Percentiles rank a stretch among this genome's conserved stretches.
Conservation (phyloP, 2,888 invertebrate species). For the Protophormia terraenovae region DNA sequence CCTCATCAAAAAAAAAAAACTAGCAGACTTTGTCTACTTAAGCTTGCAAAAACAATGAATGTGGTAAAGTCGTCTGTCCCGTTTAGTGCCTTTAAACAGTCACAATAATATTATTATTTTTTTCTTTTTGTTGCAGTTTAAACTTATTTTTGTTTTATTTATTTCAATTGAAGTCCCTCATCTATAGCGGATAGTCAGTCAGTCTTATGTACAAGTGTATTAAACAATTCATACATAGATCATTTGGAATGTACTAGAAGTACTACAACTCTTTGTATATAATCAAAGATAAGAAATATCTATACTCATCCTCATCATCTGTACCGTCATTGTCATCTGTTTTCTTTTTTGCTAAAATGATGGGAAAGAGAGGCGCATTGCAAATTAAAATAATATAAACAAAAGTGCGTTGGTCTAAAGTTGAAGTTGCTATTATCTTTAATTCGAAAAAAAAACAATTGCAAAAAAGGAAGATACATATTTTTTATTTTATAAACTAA, state of each 20-base stretch:
- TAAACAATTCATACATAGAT: constrained; percentile 47
- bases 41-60: constrained; percentile 19
- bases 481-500: constrained; percentile 31
- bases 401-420: constrained; percentile 59
- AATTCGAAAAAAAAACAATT: constrained; percentile 38
- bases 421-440: constrained; percentile 57
- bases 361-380: background rate
- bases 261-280: background rate
- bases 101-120: constrained; percentile 44
- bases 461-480: constrained; percentile 37
- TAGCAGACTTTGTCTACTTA: constrained; percentile 31
- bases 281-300: constrained; percentile 58
- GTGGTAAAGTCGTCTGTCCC: constrained; percentile 8
- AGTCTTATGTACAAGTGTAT: constrained; percentile 25
- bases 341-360: background rate
- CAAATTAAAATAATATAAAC: constrained; percentile 27
- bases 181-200: background rate
- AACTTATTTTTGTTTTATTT: constrained; percentile 25
- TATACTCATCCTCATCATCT: constrained; percentile 27
- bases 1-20: constrained; percentile 17
- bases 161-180: constrained; percentile 54
- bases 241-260: constrained; percentile 46
- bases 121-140: constrained; percentile 24
- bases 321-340: constrained; percentile 3
- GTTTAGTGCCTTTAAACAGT: constrained; percentile 28